These are phyloP conservation scores for Lycopodina hypogea DNA, from an alignment of 37 sponge, comb jelly and placozoan genomes.

Conservation along the genomic window DNA sequence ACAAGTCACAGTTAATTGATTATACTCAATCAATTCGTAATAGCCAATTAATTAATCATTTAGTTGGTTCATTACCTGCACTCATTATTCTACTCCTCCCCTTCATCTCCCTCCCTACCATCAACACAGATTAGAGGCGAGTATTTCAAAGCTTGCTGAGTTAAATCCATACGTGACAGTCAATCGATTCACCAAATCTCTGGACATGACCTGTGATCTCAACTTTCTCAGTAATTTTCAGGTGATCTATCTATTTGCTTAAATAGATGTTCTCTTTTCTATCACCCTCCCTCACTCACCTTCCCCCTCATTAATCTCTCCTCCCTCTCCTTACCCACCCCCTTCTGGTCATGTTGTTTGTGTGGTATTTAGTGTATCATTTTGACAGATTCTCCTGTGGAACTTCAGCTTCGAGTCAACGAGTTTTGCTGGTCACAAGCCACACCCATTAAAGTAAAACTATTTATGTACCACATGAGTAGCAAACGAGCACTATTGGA, in stretches of 20 bases:
- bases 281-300: neutral
- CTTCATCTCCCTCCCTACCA: neutral
- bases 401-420: slow-evolving; percentile 64
- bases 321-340: neutral
- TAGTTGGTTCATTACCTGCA: no score
- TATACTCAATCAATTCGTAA: no score
- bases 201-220: slow-evolving; percentile 41
- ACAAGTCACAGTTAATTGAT: no score
- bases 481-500: neutral
- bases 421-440: slow-evolving; percentile 69
- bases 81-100: neutral
- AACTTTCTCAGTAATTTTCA: slow-evolving; percentile 51
- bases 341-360: no score
- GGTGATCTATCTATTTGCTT: slow-evolving; percentile 21
- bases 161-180: slow-evolving; percentile 95
- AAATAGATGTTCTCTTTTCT: no score
- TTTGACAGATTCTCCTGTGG: slow-evolving; percentile 63
- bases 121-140: slow-evolving; percentile 68
- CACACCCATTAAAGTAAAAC: slow-evolving; percentile 72
- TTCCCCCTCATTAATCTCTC: neutral
- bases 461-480: neutral
- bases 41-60: no score
- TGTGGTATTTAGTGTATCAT: slow-evolving; percentile 82
- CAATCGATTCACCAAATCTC: slow-evolving; percentile 20
- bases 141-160: slow-evolving; percentile 69